phyloP scores from a whole-genome alignment of 2,888 invertebrate genomes.

The Drosophila ezoana region DNA sequence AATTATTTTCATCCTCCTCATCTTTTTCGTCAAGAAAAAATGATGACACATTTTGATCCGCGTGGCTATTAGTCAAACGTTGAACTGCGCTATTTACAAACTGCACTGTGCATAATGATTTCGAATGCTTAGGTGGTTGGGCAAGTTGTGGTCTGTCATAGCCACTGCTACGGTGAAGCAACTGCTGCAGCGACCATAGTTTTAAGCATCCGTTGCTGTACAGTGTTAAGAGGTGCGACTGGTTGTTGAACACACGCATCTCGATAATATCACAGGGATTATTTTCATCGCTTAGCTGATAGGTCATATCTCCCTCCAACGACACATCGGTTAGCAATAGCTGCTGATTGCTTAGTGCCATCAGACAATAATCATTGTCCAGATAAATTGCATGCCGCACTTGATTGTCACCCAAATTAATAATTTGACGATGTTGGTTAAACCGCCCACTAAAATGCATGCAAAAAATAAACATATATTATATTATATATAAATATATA shows the following conservation, averaged over 20 bases:
- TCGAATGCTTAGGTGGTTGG: constrained; percentile 7
- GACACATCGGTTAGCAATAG: constrained; percentile 82
- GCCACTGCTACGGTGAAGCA: constrained; percentile 5
- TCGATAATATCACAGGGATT: constrained; percentile 63
- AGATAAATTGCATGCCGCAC: constrained; percentile 76
- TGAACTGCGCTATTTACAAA: constrained; percentile 43
- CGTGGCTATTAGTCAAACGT: constrained; percentile 14
- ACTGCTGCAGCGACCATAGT: constrained; percentile 75
- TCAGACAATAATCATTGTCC: constrained; percentile 80
- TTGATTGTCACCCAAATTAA: constrained; percentile 72
- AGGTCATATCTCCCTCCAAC: constrained; percentile 74
- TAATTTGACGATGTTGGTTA: constrained; percentile 83
- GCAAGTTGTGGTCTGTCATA: neutral
- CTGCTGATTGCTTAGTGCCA: constrained; percentile 75
- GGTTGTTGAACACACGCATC: constrained; percentile 75
- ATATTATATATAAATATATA: neutral
- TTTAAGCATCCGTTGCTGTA: constrained; percentile 81
- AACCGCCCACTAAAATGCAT: constrained; percentile 77
- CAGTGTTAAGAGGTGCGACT: constrained; percentile 80
- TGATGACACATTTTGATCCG: constrained; percentile 44
- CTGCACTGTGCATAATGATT: constrained; percentile 42
- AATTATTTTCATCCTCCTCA: neutral
- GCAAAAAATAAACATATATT: neutral
- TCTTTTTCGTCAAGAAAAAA: constrained; percentile 62
- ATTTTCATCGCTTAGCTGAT: constrained; percentile 63